Percentiles rank a stretch among this genome's conserved stretches.
Evolutionary conservation across 2,888 invertebrate genomes (phyloP).

Genomic region (Molorchus minor): DNA sequence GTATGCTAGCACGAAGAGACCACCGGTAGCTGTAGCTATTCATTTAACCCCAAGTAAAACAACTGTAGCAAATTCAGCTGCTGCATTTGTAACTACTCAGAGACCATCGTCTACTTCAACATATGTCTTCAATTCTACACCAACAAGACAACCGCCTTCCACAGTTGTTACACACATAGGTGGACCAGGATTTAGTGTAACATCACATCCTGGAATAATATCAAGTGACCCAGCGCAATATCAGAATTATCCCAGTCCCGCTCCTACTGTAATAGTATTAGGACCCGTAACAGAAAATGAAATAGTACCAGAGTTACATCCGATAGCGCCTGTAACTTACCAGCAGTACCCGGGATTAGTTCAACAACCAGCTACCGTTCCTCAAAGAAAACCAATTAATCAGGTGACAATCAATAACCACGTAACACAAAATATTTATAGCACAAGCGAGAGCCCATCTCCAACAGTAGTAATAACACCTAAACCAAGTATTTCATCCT

Average conservation of each 20-base stretch:
- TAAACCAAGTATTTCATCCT: slow-evolving; percentile 66
- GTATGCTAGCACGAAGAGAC: slow-evolving; percentile 56
- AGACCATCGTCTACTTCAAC: slow-evolving; percentile 62
- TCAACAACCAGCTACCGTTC: slow-evolving; percentile 47
- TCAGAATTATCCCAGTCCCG: slow-evolving; percentile 59
- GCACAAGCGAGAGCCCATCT: slow-evolving; percentile 67
- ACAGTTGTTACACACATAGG: slow-evolving; percentile 49
- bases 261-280: slow-evolving; percentile 70
- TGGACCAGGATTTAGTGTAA: slow-evolving; percentile 52
- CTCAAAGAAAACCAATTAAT: slow-evolving; percentile 58
- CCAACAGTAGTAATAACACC: slow-evolving; percentile 76
- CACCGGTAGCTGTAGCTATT: slow-evolving; percentile 29
- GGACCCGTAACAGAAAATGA: slow-evolving; percentile 62
- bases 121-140: slow-evolving; percentile 57
- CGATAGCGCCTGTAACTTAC: slow-evolving; percentile 43
- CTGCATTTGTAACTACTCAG: slow-evolving; percentile 49
- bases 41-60: slow-evolving; percentile 55
- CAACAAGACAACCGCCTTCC: slow-evolving; percentile 44
- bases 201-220: slow-evolving; percentile 44
- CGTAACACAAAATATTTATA: slow-evolving; percentile 67
- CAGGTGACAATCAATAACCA: slow-evolving; percentile 71
- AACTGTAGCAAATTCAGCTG: slow-evolving; percentile 50
- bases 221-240: slow-evolving; percentile 30
- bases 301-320: slow-evolving; percentile 24
- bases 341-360: slow-evolving; percentile 51